These are phyloP conservation scores for Chrysodeixis includens DNA, from an alignment of 2,888 invertebrate genomes.

Conservation along the genomic window DNA sequence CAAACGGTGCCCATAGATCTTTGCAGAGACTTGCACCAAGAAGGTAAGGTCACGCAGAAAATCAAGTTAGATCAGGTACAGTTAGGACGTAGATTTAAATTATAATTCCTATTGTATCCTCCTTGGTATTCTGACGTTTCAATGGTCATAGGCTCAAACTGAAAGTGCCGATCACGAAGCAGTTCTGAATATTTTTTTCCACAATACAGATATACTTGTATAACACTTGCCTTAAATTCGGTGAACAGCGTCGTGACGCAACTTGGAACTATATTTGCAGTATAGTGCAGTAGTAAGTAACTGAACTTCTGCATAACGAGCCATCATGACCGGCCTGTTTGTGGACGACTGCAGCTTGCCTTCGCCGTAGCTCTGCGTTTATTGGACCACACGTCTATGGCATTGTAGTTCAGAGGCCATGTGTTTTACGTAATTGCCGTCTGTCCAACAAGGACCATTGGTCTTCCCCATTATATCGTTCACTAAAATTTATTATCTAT, in stretches of 20 bases:
- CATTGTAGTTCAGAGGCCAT: constrained; percentile 1
- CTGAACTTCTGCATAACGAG: background rate
- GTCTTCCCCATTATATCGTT: background rate
- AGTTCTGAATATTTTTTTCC: no score
- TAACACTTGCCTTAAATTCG: no score
- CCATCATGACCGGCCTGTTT: background rate
- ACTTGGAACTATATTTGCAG: no score
- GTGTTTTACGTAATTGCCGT: constrained; percentile 1
- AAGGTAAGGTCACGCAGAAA: background rate
- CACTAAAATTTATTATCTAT: background rate
- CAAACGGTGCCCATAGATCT: background rate
- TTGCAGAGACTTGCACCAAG: background rate
- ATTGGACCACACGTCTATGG: background rate
- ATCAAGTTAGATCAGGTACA: background rate
- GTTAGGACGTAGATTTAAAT: background rate
- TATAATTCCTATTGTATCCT: no score
- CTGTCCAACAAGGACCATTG: background rate
- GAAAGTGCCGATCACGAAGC: no score
- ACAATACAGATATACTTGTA: no score
- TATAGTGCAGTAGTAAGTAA: no score
- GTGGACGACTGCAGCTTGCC: background rate
- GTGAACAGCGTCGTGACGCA: no score
- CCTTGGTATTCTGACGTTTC: no score
- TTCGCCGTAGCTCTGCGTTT: background rate
- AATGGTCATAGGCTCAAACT: no score